phyloP scores from a whole-genome alignment of 2,113 vertebrate species.

The Oryzias javanicus region DNA sequence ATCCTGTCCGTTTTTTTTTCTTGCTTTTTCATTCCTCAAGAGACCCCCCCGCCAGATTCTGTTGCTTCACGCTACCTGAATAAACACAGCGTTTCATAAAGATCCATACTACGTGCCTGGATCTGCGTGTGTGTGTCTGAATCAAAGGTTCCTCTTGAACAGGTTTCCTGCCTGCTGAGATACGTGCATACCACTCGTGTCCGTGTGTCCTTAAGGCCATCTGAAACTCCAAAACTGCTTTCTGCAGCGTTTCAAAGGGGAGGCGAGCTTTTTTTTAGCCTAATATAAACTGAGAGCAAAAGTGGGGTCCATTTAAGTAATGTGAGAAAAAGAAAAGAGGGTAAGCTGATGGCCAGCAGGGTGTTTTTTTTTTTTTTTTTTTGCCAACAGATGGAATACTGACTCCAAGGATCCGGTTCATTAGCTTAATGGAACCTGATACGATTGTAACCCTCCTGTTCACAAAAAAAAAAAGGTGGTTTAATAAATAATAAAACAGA shows the following conservation, averaged over 20 bases:
- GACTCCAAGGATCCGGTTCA: conserved; percentile 46
- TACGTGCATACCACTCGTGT: conserved; percentile 32
- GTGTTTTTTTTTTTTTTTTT: conserved; percentile 68
- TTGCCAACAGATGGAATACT: conserved; percentile 71
- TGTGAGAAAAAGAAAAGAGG: conserved; percentile 41
- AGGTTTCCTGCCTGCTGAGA: conserved; percentile 46
- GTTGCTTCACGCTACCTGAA: conserved; percentile 31
- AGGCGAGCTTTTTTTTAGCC: conserved; percentile 56
- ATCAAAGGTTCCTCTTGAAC: conserved; percentile 42
- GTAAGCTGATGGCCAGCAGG: conserved; percentile 1
- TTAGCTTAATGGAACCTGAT: conserved; percentile 57
- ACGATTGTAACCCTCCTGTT: conserved; percentile 36
- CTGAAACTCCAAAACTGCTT: conserved; percentile 70
- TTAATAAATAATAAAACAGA: conserved; percentile 68
- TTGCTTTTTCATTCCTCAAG: conserved; percentile 40
- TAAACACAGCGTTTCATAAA: conserved; percentile 65
- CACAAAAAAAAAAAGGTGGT: conserved; percentile 56
- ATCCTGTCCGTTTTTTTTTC: conserved; percentile 38
- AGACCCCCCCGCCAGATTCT: conserved; percentile 38
- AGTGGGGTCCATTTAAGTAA: conserved; percentile 60
- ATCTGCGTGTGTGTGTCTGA: conserved; percentile 44
- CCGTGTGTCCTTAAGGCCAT: not conserved
- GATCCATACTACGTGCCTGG: conserved; percentile 39
- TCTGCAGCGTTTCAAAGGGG: conserved; percentile 46
- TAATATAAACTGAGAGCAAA: conserved; percentile 58